A percentile compares a stretch with the other conserved stretches of the same genome.
Evolutionary conservation across 2,797 vertebrate species (phyloP).

Genomic region (Halcyon leucocephala): DNA sequence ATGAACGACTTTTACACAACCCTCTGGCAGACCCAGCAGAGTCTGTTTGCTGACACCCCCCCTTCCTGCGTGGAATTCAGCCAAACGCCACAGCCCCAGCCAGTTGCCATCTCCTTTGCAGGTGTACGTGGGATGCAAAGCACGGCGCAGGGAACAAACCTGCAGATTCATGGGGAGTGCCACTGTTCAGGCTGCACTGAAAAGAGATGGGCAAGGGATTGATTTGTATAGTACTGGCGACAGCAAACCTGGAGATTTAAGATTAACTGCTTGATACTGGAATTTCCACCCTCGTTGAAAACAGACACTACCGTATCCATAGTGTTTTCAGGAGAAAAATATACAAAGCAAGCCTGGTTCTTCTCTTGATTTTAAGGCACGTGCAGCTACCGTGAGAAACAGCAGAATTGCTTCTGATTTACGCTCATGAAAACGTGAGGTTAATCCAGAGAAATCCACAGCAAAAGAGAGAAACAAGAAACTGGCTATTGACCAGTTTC

Average conservation of each 20-base stretch:
- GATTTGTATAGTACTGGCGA: rapidly evolving
- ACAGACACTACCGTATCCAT: background rate
- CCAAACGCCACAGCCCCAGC: rapidly evolving
- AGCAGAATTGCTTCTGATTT: background rate
- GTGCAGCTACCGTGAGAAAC: background rate
- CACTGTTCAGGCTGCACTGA: background rate
- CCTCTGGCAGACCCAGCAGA: background rate
- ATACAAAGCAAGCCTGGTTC: background rate
- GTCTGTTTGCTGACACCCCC: background rate
- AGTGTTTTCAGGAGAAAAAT: background rate
- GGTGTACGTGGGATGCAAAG: background rate
- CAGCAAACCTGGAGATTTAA: background rate
- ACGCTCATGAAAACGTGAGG: background rate
- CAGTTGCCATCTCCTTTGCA: background rate
- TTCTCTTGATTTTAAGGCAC: background rate
- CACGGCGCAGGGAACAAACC: rapidly evolving
- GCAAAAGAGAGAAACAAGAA: background rate
- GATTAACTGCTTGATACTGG: background rate
- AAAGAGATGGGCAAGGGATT: background rate
- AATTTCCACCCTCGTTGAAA: background rate
- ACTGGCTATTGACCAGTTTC: background rate
- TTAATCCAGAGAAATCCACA: background rate
- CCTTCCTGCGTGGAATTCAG: background rate
- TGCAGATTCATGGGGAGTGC: rapidly evolving
- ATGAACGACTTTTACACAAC: rapidly evolving